Base-by-base conservation (phyloP, 2,888 invertebrate genomes). In the Crioceris asparagi region DNA sequence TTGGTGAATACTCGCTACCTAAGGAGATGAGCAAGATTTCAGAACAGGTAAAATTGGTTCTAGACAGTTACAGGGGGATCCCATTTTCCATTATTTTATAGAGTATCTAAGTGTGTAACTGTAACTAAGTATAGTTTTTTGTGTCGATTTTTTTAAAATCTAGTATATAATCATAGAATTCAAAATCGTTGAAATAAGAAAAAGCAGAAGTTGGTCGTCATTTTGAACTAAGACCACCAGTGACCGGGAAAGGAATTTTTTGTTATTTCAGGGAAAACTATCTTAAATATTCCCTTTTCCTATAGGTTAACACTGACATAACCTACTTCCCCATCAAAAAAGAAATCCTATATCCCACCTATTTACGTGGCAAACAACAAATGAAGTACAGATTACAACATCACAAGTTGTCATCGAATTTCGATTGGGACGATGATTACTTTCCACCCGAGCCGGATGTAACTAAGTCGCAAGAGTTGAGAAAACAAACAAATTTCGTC, bases 401-500 rank as follows among this genome's bases (percentile, higher is more conserved):
- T 25, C 36, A 32, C 26, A 48, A 43, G 23, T 10, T 21, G 6
- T n/a, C n/a, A n/a, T n/a, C n/a, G n/a, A n/a, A n/a, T n/a, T n/a
- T n/a, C n/a, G n/a, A n/a, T n/a, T 21, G 21, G 21, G 21, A 21
- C 21, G 7, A 7, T 21, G 6, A 7, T 21, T 21, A 21, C 21
- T 10, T 40, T 36, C 54, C 40, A 5, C 47, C 32, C 6, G 48
- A 29, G 5, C 54, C 53, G 34, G 49, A 48, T 15, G 46, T 58
- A 3, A 62, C 61, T 0, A 51, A 56, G 35, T 60, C 59, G 1
- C 47, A 74, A 32, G 79, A 80, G 49, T 55, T 79, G 5, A 48
- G 54, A 0, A 66, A 72, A 30, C 70, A 69, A 1, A 69, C 63
- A 39, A 79, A 79, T 51, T 80, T 77, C 46, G 62, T 66, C 32